Evolutionary conservation across 2,888 invertebrate genomes (phyloP).

Genomic region (Chirona hameri): DNA sequence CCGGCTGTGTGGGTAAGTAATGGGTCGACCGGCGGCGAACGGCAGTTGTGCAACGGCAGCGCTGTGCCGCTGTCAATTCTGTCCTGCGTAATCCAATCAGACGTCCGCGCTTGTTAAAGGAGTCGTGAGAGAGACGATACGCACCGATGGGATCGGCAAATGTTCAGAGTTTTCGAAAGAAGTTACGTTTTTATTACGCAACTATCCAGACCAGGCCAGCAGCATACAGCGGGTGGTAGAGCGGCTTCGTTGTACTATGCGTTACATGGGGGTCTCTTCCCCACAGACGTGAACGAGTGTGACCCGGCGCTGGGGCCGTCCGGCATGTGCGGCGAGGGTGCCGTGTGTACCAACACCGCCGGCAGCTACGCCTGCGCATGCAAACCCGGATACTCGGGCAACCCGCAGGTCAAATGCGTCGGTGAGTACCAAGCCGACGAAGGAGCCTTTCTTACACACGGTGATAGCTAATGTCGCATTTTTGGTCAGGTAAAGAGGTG

Average conservation of each 20-base stretch:
- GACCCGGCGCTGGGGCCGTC: conserved; percentile 69
- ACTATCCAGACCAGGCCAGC: too few species aligned
- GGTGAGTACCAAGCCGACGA: conserved; percentile 45
- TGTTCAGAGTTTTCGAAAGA: too few species aligned
- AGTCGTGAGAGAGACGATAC: not conserved
- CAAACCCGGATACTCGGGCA: conserved; percentile 78
- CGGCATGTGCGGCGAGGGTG: conserved; percentile 78
- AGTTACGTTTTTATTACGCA: too few species aligned
- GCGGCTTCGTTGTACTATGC: too few species aligned
- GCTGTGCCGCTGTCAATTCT: not conserved
- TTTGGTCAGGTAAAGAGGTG: too few species aligned
- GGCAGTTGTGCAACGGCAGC: too few species aligned
- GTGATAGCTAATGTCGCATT: too few species aligned
- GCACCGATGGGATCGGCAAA: not conserved
- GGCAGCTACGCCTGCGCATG: conserved; percentile 79
- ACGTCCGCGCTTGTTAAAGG: conserved; percentile 30
- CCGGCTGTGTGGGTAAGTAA: conserved; percentile 70
- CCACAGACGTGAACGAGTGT: conserved; percentile 82
- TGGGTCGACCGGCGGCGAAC: not conserved
- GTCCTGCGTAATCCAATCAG: not conserved
- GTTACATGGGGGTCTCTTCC: conserved; percentile 30
- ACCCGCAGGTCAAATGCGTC: conserved; percentile 72
- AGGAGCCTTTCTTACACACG: too few species aligned
- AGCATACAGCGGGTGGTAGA: too few species aligned
- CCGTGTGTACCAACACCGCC: conserved; percentile 72